These are phyloP conservation scores for Ostrea denselamellosa DNA, from an alignment of 1,140 invertebrate species.

Conservation along the genomic window DNA sequence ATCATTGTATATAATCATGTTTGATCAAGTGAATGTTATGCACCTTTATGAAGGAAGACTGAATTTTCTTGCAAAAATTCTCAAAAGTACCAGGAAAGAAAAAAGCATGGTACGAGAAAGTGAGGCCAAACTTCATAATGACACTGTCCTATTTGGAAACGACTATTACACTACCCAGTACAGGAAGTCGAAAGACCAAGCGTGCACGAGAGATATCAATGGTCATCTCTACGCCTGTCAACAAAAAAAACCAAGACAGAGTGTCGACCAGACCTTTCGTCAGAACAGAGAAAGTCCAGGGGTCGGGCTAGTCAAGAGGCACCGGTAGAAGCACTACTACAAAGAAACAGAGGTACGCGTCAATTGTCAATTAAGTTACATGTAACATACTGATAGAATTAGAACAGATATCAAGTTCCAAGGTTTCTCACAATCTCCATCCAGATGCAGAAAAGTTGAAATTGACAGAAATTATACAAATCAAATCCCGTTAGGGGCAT, in stretches of 20 bases:
- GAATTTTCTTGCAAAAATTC: neutral
- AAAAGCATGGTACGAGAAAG: neutral
- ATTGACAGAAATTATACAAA: conserved; percentile 20
- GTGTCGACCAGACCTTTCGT: conserved; percentile 6
- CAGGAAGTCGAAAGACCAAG: conserved; percentile 27
- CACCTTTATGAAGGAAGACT: conserved; percentile 4
- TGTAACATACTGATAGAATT: conserved; percentile 14
- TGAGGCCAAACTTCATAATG: neutral
- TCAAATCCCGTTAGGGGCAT: conserved; percentile 37
- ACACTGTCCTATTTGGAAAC: conserved; percentile 15
- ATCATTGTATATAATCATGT: conserved; percentile 34
- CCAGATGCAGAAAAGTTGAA: conserved; percentile 19
- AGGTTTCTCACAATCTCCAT: conserved; percentile 36
- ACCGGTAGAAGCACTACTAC: neutral
- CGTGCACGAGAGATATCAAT: conserved; percentile 10
- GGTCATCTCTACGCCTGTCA: neutral
- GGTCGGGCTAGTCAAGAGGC: conserved; percentile 7
- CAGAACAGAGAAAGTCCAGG: neutral
- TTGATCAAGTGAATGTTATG: conserved; percentile 28
- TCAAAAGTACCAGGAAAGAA: neutral
- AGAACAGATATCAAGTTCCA: conserved; percentile 34
- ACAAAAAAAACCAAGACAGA: neutral
- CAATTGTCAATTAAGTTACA: neutral
- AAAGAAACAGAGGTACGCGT: conserved; percentile 16
- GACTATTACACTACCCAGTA: conserved; percentile 7